Evolutionary conservation across 2,797 vertebrate species (phyloP).

Genomic region (Eutrigla gurnardus): DNA sequence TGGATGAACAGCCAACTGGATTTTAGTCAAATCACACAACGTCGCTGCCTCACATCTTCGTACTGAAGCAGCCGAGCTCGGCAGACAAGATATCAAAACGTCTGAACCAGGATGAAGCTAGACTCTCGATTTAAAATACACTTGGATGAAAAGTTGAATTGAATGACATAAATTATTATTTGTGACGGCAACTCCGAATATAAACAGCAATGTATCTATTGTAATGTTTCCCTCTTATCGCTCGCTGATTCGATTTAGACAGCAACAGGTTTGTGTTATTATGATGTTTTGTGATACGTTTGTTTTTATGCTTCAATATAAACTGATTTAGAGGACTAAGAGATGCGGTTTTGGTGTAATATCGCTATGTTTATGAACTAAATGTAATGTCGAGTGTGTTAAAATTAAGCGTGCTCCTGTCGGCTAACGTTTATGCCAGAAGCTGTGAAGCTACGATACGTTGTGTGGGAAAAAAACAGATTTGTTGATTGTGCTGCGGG

Average conservation of each 20-base stretch:
- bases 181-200: conserved; percentile 15
- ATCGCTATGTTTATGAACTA: conserved; percentile 1
- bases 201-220: conserved; percentile 7
- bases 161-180: conserved; percentile 10
- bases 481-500: conserved; percentile 2
- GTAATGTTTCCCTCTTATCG: conserved; percentile 5
- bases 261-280: conserved; percentile 8
- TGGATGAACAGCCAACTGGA: conserved; percentile 14
- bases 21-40: conserved; percentile 10
- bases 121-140: neutral
- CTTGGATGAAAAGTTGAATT: conserved; percentile 12
- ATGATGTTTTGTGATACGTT: neutral
- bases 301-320: conserved; percentile 11
- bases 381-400: neutral
- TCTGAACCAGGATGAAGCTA: conserved; percentile 6
- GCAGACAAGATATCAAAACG: conserved; percentile 7
- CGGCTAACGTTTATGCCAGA: neutral
- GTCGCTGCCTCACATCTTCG: conserved; percentile 14
- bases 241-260: conserved; percentile 7
- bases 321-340: conserved; percentile 11
- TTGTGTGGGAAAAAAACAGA: neutral
- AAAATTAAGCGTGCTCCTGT: neutral
- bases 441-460: conserved; percentile 11
- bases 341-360: neutral
- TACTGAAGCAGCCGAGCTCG: conserved; percentile 9